Evolutionary conservation across 1,140 invertebrate genomes (phyloP).

Genomic region (Trypoxylus dichotomus): DNA sequence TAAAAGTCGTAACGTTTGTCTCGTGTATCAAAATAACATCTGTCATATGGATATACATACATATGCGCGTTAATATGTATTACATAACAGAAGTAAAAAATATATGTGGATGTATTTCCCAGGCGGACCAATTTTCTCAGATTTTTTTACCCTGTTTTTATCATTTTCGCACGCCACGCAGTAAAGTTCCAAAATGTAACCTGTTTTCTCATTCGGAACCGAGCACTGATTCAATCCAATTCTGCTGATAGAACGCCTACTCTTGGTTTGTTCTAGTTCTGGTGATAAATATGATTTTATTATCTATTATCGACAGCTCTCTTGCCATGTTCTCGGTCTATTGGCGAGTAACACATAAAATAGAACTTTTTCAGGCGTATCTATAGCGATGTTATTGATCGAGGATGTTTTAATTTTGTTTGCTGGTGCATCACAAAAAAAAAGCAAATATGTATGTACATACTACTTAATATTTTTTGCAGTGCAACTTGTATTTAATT

Average conservation of each 20-base stretch:
- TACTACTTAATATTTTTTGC: too few species aligned
- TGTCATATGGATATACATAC: background rate
- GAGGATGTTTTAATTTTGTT: background rate
- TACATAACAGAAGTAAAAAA: background rate
- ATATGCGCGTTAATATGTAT: too few species aligned
- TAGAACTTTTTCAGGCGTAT: background rate
- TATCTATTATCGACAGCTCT: conserved; percentile 2
- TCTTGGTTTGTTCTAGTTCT: conserved; percentile 6
- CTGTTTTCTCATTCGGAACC: background rate
- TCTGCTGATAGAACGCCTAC: background rate
- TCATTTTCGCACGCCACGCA: background rate
- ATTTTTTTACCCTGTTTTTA: background rate
- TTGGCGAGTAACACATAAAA: background rate
- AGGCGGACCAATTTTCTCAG: background rate
- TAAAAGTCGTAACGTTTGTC: background rate
- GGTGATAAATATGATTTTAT: conserved; percentile 3
- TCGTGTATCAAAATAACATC: background rate
- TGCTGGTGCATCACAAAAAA: background rate
- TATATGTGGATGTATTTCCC: background rate
- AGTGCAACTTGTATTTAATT: too few species aligned
- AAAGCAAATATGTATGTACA: too few species aligned
- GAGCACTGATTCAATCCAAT: background rate
- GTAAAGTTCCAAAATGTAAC: background rate
- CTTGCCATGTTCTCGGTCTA: background rate
- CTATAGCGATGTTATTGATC: background rate